A percentile compares a stretch with the other conserved stretches of the same genome.
phyloP scores from a whole-genome alignment of 2,888 invertebrate species.

The Callyntrura guangdongensis region DNA sequence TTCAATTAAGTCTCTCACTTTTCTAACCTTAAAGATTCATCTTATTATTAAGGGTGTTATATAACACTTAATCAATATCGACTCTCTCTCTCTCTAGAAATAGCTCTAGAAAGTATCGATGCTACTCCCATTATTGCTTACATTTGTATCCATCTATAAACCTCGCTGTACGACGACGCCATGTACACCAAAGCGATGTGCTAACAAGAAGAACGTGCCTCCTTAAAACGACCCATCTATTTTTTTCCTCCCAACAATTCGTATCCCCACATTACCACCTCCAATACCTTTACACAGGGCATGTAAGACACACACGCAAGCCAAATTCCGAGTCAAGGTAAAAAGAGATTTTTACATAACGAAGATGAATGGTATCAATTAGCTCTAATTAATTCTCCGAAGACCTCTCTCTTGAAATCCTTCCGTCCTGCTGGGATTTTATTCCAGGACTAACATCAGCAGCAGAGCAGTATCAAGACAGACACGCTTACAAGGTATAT shows the following conservation, averaged over 20 bases:
- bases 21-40: conserved; percentile 4
- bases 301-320: conserved; percentile 10
- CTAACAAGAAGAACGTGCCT: conserved; percentile 16
- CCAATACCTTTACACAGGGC: background rate
- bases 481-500: conserved; percentile 42
- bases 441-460: conserved; percentile 77
- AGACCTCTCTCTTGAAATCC: conserved; percentile 80
- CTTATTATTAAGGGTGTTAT: conserved; percentile 1
- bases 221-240: background rate
- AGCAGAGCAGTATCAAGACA: conserved; percentile 47
- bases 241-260: background rate
- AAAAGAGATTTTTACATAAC: conserved; percentile 84
- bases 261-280: background rate
- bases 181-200: background rate
- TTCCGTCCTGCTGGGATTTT: conserved; percentile 79
- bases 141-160: background rate
- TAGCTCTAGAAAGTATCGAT: background rate
- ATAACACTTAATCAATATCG: conserved; percentile 5
- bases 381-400: conserved; percentile 85
- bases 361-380: conserved; percentile 85
- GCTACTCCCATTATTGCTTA: background rate
- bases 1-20: conserved; percentile 15
- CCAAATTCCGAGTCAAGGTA: conserved; percentile 80
- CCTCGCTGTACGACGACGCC: no score
- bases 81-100: no score